phyloP scores from a whole-genome alignment of 2,797 vertebrate genomes.

The Champsocephalus gunnari region DNA sequence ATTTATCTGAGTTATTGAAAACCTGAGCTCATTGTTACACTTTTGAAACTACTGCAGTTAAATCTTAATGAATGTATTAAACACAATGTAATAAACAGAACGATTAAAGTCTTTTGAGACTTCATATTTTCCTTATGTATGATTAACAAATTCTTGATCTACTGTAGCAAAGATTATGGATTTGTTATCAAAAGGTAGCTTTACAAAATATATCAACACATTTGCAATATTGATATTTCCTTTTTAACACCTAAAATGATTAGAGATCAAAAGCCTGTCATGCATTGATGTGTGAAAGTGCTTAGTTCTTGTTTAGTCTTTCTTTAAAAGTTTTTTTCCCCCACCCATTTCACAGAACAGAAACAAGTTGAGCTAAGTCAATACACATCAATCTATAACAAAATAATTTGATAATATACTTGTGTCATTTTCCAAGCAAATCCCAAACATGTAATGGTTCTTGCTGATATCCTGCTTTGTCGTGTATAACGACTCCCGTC shows the following conservation, averaged over 20 bases:
- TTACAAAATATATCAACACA: not conserved
- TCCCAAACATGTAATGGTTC: not conserved
- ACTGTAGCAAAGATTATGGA: not conserved
- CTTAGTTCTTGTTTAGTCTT: no score
- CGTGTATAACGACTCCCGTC: no score
- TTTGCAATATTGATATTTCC: not conserved
- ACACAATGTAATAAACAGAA: not conserved
- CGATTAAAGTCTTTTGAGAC: not conserved
- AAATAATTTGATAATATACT: not conserved
- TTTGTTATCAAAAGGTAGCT: not conserved
- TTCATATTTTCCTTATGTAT: not conserved
- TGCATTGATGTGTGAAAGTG: no score
- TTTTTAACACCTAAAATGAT: not conserved
- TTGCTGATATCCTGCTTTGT: not conserved
- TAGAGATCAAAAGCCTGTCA: not conserved
- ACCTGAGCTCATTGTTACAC: not conserved
- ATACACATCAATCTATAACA: not conserved
- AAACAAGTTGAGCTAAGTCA: not conserved
- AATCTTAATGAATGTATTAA: not conserved
- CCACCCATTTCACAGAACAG: not conserved
- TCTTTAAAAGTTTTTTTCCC: not conserved
- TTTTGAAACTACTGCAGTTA: not conserved
- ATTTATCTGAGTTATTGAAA: not conserved
- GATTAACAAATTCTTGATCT: not conserved
- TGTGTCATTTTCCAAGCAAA: not conserved